Conservation (phyloP, 2,797 vertebrate genomes). For the Chrysolophus pictus region DNA sequence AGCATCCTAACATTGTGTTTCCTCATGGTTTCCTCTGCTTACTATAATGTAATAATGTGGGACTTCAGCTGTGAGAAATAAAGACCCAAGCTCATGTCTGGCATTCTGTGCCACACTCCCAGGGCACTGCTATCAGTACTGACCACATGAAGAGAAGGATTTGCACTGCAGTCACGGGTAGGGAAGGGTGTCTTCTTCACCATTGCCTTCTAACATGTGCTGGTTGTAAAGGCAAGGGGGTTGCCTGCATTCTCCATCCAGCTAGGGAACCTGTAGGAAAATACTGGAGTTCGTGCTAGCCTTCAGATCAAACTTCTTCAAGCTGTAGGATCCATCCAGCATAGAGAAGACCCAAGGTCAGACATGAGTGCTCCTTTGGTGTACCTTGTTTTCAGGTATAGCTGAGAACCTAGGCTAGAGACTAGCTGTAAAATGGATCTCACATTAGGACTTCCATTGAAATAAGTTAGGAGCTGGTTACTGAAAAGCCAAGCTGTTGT, state of each 20-base stretch:
- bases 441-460: background rate
- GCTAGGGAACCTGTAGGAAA: background rate
- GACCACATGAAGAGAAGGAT: background rate
- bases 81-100: background rate
- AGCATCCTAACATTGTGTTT: background rate
- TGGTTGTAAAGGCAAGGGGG: background rate
- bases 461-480: background rate
- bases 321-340: background rate
- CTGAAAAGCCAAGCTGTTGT: background rate
- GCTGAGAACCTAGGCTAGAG: background rate
- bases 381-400: background rate
- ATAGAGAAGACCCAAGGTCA: background rate
- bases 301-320: background rate
- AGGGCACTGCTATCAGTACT: background rate
- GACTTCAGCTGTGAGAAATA: background rate
- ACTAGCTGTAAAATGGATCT: background rate
- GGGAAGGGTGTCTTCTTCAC: background rate
- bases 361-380: background rate
- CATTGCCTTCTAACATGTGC: fast-evolving
- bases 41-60: background rate
- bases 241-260: background rate
- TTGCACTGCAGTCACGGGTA: background rate
- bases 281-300: background rate
- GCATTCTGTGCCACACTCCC: background rate
- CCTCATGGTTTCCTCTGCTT: background rate